Conservation (phyloP, 2,113 vertebrate genomes). For the Melanotaenia duboulayi region DNA sequence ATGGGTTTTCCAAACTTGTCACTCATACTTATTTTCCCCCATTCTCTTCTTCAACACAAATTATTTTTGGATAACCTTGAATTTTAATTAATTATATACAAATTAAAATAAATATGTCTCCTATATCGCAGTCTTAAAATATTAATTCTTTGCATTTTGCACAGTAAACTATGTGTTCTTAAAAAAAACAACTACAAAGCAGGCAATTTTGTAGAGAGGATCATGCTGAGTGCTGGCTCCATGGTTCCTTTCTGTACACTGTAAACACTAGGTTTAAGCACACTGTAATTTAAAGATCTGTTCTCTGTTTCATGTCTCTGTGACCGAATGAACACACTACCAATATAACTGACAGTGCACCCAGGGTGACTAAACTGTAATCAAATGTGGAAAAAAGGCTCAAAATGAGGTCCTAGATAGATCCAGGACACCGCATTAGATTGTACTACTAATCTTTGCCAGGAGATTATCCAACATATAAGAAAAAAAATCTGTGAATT, state of each 20-base stretch:
- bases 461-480: background rate
- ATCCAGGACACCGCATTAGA: background rate
- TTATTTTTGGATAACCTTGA: background rate
- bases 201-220: constrained; percentile 1
- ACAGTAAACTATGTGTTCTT: background rate
- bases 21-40: background rate
- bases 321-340: background rate
- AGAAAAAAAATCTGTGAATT: background rate
- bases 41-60: background rate
- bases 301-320: background rate
- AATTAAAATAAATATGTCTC: background rate
- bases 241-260: background rate
- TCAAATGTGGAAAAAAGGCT: background rate
- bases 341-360: background rate
- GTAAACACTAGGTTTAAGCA: constrained; percentile 1
- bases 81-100: background rate
- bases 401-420: background rate
- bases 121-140: background rate
- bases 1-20: constrained; percentile 13
- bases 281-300: background rate
- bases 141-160: background rate
- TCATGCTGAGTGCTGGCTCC: constrained; percentile 5
- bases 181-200: no score
- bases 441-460: no score
- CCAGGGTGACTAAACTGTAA: no score